Conservation (phyloP, 2,888 invertebrate genomes). For the Anodontia alba region DNA sequence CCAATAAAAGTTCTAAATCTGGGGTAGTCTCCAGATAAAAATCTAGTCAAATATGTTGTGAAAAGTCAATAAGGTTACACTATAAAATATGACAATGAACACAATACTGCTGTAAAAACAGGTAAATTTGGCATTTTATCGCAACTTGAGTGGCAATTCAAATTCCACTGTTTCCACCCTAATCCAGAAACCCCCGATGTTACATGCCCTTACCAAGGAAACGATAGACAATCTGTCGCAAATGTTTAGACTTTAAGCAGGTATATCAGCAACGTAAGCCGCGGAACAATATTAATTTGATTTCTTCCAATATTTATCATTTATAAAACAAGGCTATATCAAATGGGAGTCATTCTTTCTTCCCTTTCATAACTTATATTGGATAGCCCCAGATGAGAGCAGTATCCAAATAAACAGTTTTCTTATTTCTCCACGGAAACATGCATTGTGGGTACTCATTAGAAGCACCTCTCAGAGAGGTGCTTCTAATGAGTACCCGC, state of each 20-base stretch:
- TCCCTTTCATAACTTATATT: too few relatives aligned
- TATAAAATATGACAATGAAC: conserved; percentile 13
- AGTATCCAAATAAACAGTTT: too few relatives aligned
- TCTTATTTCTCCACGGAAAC: too few relatives aligned
- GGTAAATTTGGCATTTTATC: conserved; percentile 4
- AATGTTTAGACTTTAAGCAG: not conserved
- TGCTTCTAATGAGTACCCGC: too few relatives aligned
- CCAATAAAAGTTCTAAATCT: not conserved
- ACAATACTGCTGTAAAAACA: conserved; percentile 7
- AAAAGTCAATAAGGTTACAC: conserved; percentile 10
- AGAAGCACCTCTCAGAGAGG: too few relatives aligned
- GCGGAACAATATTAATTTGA: conserved; percentile 13
- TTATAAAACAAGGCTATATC: not conserved
- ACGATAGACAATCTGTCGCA: conserved; percentile 8
- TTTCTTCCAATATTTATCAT: not conserved
- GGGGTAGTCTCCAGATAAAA: conserved; percentile 17
- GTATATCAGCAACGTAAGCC: conserved; percentile 7
- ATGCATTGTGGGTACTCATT: too few relatives aligned
- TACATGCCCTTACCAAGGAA: conserved; percentile 16
- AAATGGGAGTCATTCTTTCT: not conserved
- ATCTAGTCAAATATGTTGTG: conserved; percentile 28
- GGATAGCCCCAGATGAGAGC: too few relatives aligned
- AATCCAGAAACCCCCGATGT: not conserved
- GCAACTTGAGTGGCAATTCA: conserved; percentile 12
- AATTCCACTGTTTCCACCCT: conserved; percentile 3